Base-by-base conservation (phyloP, 2,113 vertebrate species). In the Ciconia maguari region DNA sequence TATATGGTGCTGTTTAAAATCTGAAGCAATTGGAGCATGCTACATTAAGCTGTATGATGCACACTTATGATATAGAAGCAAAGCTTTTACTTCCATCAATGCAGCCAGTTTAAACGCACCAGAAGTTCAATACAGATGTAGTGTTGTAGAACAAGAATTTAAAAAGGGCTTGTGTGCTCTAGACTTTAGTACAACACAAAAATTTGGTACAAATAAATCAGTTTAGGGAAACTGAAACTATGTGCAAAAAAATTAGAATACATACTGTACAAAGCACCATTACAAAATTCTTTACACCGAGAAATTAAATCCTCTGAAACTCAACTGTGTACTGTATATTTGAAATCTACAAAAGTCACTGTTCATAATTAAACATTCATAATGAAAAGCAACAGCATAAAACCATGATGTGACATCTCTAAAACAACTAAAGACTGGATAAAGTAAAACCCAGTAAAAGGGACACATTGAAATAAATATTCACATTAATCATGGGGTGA, bases 201-300 rank as follows among this genome's bases (percentile, higher is more conserved):
- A 58, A 92, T 95, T 96, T 96, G 97, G 90, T 97, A 97, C 97
- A 98, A 98, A 98, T 96, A 97, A 97, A 97, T 96, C 96, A 97
- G 96, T 97, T 95, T 75, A 88, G 93, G 97, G 94, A 97, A 98
- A 98, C 97, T 97, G 97, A 98, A 98, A 96, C 97, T 98, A 98
- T 98, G 98, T 98, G 98, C 98, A 98, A 98, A 98, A 97, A 96
- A 93, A 90, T 92, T 93, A 98, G 97, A 97, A 97, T 98, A 98
- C 97, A 97, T 97, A 98, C 97, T 98, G 97, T 98, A 97, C 97
- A 98, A 96, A 98, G 97, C 97, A 97, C 97, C 97, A 97, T 97
- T 97, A 97, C 91, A 97, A 98, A 97, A 97, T 90, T 97, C 96
- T 98, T 97, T 97, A 98, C 97, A 98, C 71, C 97, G 92, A 97